Evolutionary conservation across 2,888 invertebrate genomes (phyloP).

Genomic region (Xylophagus ater): DNA sequence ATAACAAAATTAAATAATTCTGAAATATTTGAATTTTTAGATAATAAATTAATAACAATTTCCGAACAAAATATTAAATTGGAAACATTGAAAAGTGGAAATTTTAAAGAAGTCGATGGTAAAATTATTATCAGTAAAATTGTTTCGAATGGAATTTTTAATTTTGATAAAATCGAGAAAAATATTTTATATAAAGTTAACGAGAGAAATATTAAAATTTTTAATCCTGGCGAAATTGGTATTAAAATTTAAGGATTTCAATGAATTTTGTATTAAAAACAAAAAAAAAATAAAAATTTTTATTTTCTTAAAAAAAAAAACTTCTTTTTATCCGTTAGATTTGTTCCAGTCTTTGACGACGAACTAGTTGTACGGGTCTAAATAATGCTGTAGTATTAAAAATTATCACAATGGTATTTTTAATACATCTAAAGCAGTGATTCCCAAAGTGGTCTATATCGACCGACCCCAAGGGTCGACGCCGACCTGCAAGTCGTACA

Average conservation of each 20-base stretch:
- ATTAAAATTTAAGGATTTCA: conserved; percentile 33
- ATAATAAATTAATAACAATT: conserved; percentile 50
- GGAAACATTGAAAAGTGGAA: conserved; percentile 57
- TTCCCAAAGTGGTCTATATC: too few relatives aligned
- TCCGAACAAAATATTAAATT: conserved; percentile 52
- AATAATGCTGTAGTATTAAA: too few relatives aligned
- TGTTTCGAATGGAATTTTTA: conserved; percentile 24
- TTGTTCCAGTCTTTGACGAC: too few relatives aligned
- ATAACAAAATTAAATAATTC: conserved; percentile 49
- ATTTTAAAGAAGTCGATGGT: conserved; percentile 62
- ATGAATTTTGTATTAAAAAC: too few relatives aligned
- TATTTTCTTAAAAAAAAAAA: too few relatives aligned
- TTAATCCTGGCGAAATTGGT: conserved; percentile 52
- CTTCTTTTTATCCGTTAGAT: too few relatives aligned
- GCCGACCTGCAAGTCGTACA: too few relatives aligned
- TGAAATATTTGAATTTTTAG: conserved; percentile 47
- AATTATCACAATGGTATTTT: too few relatives aligned
- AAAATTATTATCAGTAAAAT: conserved; percentile 40
- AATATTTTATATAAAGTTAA: conserved; percentile 51
- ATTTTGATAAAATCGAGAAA: conserved; percentile 27
- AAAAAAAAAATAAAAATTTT: too few relatives aligned
- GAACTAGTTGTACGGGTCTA: too few relatives aligned
- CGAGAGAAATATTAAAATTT: conserved; percentile 63
- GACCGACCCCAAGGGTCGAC: too few relatives aligned
- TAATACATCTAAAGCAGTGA: too few relatives aligned